Conservation (phyloP, 2,797 vertebrate species). For the Fistularia commersonii region DNA sequence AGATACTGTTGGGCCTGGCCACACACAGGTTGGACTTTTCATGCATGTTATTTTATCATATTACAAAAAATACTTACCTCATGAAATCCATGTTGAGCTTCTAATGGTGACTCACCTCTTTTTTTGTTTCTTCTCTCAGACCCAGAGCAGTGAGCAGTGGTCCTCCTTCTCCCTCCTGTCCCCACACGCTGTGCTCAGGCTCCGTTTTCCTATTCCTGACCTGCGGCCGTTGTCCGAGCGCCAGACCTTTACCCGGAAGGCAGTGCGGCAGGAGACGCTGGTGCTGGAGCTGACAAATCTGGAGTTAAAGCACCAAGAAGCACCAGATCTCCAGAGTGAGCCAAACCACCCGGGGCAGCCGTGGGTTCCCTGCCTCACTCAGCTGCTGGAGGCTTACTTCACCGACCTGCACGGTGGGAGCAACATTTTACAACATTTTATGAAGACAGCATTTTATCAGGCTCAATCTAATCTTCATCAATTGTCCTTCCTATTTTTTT, state of each 20-base stretch:
- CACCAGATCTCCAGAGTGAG: constrained; percentile 69
- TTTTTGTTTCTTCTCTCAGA: constrained; percentile 33
- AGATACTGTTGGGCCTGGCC: constrained; percentile 41
- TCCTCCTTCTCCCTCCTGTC: constrained; percentile 78
- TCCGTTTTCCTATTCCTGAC: constrained; percentile 88
- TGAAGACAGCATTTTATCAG: no score
- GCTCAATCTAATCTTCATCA: no score
- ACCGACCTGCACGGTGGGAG: constrained; percentile 82
- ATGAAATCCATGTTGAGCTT: constrained; percentile 4
- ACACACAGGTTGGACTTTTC: constrained; percentile 53
- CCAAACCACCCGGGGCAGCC: constrained; percentile 39
- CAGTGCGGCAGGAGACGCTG: constrained; percentile 80
- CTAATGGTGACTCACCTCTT: not conserved
- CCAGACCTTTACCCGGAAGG: constrained; percentile 71
- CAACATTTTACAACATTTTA: not conserved
- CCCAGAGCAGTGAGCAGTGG: constrained; percentile 63
- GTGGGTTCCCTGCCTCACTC: constrained; percentile 63
- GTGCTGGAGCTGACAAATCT: constrained; percentile 81
- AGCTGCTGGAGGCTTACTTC: constrained; percentile 82
- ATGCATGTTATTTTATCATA: not conserved
- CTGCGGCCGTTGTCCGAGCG: constrained; percentile 75
- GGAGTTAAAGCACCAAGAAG: constrained; percentile 79
- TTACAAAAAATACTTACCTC: not conserved
- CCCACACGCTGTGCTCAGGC: constrained; percentile 76
- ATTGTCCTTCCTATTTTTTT: not conserved